Evolutionary conservation across 2,888 invertebrate species (phyloP), one percentile per base, ranked within the genome.

Genomic region (Pollenia amentaria): DNA sequence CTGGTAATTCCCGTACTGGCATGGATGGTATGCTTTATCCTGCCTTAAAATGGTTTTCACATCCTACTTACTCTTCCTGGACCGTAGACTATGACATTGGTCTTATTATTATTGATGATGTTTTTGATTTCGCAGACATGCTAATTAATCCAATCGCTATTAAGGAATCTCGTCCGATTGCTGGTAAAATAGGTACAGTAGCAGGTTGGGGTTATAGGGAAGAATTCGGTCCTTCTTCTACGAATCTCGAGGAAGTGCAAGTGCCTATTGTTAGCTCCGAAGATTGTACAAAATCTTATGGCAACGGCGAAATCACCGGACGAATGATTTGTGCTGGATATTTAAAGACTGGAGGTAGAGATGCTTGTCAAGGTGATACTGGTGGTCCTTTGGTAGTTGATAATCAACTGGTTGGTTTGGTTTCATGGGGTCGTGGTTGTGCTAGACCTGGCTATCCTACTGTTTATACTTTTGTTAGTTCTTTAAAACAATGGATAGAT

Each of bases 371-470:
- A 84, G 93, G 92, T 9, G 93, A 93, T 69, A 91, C 93, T 0
- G 93, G 93, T 11, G 93, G 93, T 2, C 93, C 93, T 0, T 75
- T 93, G 73, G 89, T 92, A 8, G 84, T 91, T 0, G 90, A 91
- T 40, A 89, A 88, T 14, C 82, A 90, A 21, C 88, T 93, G 12
- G 90, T 92, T n/a, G 93, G 94, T 1, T 90, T 94, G 38, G 94
- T 94, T 0, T 94, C 94, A 4, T 94, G 94, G 94, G 94, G 94
- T 2, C 91, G 93, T 21, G 94, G 94, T 0, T 94, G 94, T 88
- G 94, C 92, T 2, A 89, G 93, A 0, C 91, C 92, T 2, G 93
- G 93, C 76, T 94, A 92, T 86, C 94, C 94, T 0, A 92, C 94
- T 2, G 94, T 94, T 2, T 94, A 94, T 87, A 93, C 93, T 0